A percentile compares a stretch with the other conserved stretches of the same genome.
phyloP scores from a whole-genome alignment of 2,888 invertebrate species.

The Steromphala cineraria region DNA sequence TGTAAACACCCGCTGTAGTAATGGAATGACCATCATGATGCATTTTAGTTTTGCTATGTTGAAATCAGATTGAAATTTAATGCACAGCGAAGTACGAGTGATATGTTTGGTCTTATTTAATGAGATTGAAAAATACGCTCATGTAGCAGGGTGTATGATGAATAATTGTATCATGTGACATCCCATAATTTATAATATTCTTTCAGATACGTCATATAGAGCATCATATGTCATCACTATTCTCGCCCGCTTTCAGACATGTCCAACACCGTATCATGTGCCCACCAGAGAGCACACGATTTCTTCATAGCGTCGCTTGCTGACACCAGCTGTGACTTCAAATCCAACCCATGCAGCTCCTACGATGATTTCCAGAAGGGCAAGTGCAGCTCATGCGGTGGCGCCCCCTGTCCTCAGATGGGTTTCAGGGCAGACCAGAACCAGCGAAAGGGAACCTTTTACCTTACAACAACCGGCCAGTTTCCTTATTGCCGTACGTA shows the following conservation, averaged over 20 bases:
- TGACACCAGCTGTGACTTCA: constrained; percentile 23
- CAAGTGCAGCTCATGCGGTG: constrained; percentile 20
- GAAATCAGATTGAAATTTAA: no score
- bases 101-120: no score
- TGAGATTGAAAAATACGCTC: no score
- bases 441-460: constrained; percentile 12
- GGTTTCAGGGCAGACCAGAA: constrained; percentile 23
- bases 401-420: constrained; percentile 27
- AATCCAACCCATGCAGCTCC: constrained; percentile 28
- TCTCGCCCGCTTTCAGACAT: constrained; percentile 23
- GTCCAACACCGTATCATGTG: constrained; percentile 25
- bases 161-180: no score
- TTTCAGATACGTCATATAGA: no score
- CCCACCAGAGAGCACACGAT: constrained; percentile 29
- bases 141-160: no score
- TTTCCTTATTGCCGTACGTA: constrained; percentile 18
- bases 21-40: no score
- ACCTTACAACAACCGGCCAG: background rate
- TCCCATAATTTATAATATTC: no score
- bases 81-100: no score
- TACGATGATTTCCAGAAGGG: constrained; percentile 27
- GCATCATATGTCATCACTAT: no score
- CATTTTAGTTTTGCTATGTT: no score
- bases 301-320: constrained; percentile 37
- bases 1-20: no score